Conservation (phyloP, 1,140 invertebrate species). For the Akabosia matsudoensis region DNA sequence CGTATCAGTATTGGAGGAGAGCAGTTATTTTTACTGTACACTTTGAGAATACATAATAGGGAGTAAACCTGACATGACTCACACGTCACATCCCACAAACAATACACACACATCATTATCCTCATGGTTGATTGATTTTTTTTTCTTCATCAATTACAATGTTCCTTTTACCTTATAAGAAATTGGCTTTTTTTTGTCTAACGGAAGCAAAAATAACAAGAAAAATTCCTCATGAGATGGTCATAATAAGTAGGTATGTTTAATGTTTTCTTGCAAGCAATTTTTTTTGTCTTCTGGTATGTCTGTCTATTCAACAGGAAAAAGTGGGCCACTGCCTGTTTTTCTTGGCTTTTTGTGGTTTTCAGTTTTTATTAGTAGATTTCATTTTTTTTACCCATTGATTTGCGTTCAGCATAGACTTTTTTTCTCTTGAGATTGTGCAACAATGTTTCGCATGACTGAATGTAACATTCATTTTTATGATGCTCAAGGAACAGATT, state of each 20-base stretch:
- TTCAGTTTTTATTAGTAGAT: slow-evolving; percentile 1
- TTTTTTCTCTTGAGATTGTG: not conserved
- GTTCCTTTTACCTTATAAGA: not conserved
- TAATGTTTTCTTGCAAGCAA: not conserved
- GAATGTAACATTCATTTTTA: not conserved
- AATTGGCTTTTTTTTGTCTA: slow-evolving; percentile 16
- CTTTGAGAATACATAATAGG: not conserved
- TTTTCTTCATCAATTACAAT: not conserved
- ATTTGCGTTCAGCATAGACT: not conserved
- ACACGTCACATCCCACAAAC: slow-evolving; percentile 11
- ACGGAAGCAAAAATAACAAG: slow-evolving; percentile 2
- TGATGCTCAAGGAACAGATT: not conserved
- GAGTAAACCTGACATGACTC: not conserved
- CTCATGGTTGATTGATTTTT: slow-evolving; percentile 21
- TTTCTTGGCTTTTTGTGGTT: slow-evolving; percentile 12
- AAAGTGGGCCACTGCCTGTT: slow-evolving; percentile 2
- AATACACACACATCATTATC: slow-evolving; percentile 8
- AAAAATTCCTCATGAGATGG: not conserved
- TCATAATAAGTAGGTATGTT: not conserved
- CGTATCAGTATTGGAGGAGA: not conserved
- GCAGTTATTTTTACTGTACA: not conserved
- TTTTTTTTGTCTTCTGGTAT: not conserved
- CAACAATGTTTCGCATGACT: not conserved
- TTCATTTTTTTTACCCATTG: not conserved
- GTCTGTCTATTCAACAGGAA: not conserved